Base-by-base conservation (phyloP, 2,888 invertebrate species). In the Leptopilina syphax region DNA sequence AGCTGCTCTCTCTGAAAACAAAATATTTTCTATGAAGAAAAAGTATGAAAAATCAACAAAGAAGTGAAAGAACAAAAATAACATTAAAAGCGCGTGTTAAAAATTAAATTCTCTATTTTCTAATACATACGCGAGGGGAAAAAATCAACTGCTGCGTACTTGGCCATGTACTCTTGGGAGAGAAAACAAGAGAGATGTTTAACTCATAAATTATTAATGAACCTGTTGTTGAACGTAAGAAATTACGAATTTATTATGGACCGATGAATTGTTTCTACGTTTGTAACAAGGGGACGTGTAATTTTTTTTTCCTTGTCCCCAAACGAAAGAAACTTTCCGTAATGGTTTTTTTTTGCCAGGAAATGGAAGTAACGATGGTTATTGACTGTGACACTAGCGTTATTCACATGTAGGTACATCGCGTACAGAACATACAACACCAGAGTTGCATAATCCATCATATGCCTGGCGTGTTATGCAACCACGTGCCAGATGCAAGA, bases 381-480 rank as follows among this genome's bases (percentile, higher is more conserved):
- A 78, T 78, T 78, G 78, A 68, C 77, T 57, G 77, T 12, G 65
- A 66, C 66, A 67, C 57, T 78, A 54, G 65, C 66, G 47, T 50
- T 66, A 66, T 78, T 78, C 66, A 54, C 66, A 70, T 70, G 70
- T 70, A 70, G 70, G 70, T 70, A 70, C 70, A 70, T 70, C 70
- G 70, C 54, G 70, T 54, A 67, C 50, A 67, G 57, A 44, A 57
- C 66, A 50, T 77, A 68, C 63, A 70, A 78, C 44, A 18, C 68
- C n/a, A 41, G 27, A 13, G 24, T 78, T 78, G 57, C 60, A 70
- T 60, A 78, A 78, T 78, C 60, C 78, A 63, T 78, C 78, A 70
- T 78, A 68, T 44, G 47, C 65, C 44, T 65, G 77, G 63, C 77
- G 65, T 44, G 47, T 78, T 70, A 63, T 63, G 78, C 68, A 78